phyloP scores from a whole-genome alignment of 2,113 vertebrate species.

The Rhadina sibilatrix region DNA sequence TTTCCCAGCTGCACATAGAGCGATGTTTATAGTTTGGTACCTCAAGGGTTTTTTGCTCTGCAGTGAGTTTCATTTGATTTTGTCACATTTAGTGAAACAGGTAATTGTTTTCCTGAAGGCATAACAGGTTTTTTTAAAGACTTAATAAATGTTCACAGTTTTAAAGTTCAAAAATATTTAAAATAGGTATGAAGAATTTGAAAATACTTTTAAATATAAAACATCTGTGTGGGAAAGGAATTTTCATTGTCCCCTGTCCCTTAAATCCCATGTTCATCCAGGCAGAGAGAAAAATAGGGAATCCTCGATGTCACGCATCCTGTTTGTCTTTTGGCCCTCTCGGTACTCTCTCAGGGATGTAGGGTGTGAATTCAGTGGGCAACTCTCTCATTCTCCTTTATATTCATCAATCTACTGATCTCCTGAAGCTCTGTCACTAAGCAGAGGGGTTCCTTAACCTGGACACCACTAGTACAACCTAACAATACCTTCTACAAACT shows the following conservation, averaged over 20 bases:
- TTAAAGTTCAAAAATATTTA: constrained; percentile 17
- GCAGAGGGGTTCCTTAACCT: background rate
- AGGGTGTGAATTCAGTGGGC: background rate
- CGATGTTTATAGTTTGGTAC: background rate
- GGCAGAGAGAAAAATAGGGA: background rate
- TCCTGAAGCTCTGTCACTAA: background rate
- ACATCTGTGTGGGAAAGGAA: background rate
- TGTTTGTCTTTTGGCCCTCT: background rate
- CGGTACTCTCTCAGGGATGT: too few species aligned
- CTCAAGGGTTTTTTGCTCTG: background rate
- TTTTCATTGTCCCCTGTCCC: background rate
- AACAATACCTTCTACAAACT: background rate
- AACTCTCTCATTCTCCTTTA: background rate
- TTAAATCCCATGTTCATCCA: background rate
- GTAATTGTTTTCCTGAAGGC: constrained; percentile 46
- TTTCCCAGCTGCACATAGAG: background rate
- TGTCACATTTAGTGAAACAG: constrained; percentile 33
- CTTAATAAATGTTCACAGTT: background rate
- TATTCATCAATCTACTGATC: background rate
- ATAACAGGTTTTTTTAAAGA: background rate
- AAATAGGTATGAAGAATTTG: background rate
- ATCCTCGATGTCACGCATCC: background rate
- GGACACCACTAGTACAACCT: background rate
- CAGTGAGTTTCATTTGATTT: constrained; percentile 6
- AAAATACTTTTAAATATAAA: background rate